These are phyloP conservation scores for Penelope pileata DNA, from an alignment of 2,113 vertebrate species.

Conservation along the genomic window DNA sequence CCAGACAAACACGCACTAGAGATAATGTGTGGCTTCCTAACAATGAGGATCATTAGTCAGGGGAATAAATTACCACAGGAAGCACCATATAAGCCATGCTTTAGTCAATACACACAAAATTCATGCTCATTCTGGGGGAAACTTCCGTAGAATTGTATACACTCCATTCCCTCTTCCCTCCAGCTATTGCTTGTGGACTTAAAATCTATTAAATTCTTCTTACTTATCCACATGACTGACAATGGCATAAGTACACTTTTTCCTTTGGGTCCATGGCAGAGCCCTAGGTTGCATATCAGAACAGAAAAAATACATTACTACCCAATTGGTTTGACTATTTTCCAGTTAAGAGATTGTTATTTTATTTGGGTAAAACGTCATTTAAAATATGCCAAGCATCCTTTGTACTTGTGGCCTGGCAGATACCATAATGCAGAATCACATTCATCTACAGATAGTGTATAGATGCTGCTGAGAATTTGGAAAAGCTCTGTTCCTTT, in stretches of 20 bases:
- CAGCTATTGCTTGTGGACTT: background rate
- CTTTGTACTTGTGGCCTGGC: too few species aligned
- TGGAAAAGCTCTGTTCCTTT: background rate
- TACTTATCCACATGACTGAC: background rate
- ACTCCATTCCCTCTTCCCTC: background rate
- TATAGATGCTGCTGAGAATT: background rate
- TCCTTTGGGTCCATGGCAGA: background rate
- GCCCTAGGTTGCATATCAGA: background rate
- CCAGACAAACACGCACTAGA: background rate
- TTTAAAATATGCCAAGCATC: background rate
- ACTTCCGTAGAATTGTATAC: background rate
- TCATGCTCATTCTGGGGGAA: background rate
- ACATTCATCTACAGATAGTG: background rate
- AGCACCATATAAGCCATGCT: background rate
- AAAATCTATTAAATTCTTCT: background rate
- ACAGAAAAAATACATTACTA: background rate
- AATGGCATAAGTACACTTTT: fast-evolving
- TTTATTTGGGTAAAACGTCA: background rate
- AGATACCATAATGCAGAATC: background rate
- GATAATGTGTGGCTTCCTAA: background rate
- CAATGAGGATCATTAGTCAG: background rate
- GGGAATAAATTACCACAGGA: background rate
- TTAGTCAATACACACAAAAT: background rate
- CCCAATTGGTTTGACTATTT: background rate
- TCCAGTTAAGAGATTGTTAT: background rate